Percentiles rank a stretch among this genome's conserved stretches.
Conservation (phyloP, 2,113 vertebrate species). For the Phylloscopus trochilus region DNA sequence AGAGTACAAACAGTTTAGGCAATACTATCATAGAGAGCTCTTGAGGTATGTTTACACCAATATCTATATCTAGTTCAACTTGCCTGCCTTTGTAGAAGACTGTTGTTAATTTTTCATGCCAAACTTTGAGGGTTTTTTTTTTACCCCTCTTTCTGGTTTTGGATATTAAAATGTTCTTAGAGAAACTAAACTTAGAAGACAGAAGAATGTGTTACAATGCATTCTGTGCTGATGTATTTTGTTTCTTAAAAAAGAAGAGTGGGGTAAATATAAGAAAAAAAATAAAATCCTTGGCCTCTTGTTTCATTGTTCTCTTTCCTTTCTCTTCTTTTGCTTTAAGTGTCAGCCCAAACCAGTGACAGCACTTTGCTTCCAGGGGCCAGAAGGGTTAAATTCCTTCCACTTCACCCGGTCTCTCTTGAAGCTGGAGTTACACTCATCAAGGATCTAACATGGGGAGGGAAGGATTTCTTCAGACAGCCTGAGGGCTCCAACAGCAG, state of each 20-base stretch:
- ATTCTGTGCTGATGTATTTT: neutral
- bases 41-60: neutral
- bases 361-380: neutral
- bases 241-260: neutral
- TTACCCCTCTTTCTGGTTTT: neutral
- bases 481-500: constrained; percentile 64
- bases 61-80: neutral
- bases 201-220: accelerated
- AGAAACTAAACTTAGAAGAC: neutral
- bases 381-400: constrained; percentile 30
- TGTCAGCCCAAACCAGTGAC: neutral
- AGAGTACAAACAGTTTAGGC: neutral
- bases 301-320: neutral
- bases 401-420: neutral
- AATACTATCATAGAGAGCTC: neutral
- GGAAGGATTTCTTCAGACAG: constrained; percentile 66
- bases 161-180: neutral
- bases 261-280: accelerated
- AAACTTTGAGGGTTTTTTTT: neutral
- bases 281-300: neutral
- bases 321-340: neutral
- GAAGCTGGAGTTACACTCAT: constrained; percentile 62
- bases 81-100: neutral
- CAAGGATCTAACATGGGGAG: constrained; percentile 51
- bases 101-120: neutral